phyloP scores from a whole-genome alignment of 2,113 vertebrate genomes.

The Lipophrys pholis region DNA sequence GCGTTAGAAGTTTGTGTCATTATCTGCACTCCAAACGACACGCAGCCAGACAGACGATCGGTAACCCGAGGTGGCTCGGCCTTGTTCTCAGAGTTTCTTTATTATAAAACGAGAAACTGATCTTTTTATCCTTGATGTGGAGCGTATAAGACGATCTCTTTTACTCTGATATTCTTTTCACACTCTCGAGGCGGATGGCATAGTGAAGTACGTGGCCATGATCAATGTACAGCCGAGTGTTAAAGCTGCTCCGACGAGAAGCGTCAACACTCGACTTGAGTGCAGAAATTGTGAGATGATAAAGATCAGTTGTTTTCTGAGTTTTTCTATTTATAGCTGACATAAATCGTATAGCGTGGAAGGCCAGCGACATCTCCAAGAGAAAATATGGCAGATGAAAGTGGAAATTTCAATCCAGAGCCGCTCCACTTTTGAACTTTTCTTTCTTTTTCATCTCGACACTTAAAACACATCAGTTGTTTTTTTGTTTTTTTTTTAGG shows the following conservation, averaged over 20 bases:
- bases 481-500: background rate
- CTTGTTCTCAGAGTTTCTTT: constrained; percentile 17
- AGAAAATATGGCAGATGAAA: background rate
- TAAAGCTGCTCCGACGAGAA: constrained; percentile 8
- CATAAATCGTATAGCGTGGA: constrained; percentile 13
- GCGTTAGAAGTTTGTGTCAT: constrained; percentile 13
- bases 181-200: constrained; percentile 18
- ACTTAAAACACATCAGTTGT: background rate
- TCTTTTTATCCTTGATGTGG: constrained; percentile 42
- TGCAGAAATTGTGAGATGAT: background rate
- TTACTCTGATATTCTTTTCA: constrained; percentile 25
- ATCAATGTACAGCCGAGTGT: constrained; percentile 26
- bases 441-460: background rate
- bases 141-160: constrained; percentile 41
- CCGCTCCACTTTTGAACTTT: background rate
- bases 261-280: too few relatives aligned
- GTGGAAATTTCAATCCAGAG: background rate
- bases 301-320: background rate
- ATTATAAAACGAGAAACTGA: constrained; percentile 50
- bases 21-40: constrained; percentile 44
- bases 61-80: constrained; percentile 59
- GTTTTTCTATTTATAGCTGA: constrained; percentile 19
- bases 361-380: background rate
- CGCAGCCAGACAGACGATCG: constrained; percentile 13
- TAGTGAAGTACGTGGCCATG: background rate